Evolutionary conservation across 2,888 invertebrate species (phyloP), one percentile per base, ranked within the genome.

Genomic region (Neoitamus cyanurus): DNA sequence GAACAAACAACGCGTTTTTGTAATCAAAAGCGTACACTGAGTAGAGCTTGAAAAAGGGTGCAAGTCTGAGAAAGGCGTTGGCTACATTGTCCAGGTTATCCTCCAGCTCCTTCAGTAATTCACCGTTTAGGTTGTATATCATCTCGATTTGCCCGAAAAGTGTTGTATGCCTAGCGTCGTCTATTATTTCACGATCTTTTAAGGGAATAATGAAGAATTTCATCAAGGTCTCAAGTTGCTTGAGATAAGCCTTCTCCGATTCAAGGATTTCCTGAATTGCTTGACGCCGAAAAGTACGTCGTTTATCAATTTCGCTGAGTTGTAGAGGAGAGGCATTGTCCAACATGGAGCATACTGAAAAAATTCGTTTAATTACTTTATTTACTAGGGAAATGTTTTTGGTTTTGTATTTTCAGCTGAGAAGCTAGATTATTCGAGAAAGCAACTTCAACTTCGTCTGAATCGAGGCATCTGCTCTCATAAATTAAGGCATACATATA

Each of bases 21-120:
- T 95, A 96, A 88, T 94, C 95, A 86, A 94, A 95, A 0, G 96
- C 96, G 89, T 96, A 96, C 0, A 94, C 94, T 0, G 96, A 95
- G 89, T 96, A 96, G 20, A 96, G 89, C 90, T 96, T 96, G 83
- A 96, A 94, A 89, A 94, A 96, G 3, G 96, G 96, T 0, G 95
- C 95, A 86, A 96, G 92, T 88, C 93, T 94, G 0, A 93, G 92
- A 89, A 96, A 96, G 0, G 95, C 94, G 78, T 91, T 90, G 0
- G 94, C 94, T 6, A 95, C 92, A 89, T 94, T 93, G 36, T 93
- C 92, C 85, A 92, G 90, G 87, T 93, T 92, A 6, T 91, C 88
- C 87, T 93, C 92, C 75, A 95, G 89, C 88, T 94, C 93, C 6
- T 92, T 90, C 5, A 94, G 89, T 7, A 95, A 90, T 88, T 94